Percentiles rank a stretch among this genome's conserved stretches.
Conservation (phyloP, 2,113 vertebrate species). For the Azemiops feae region DNA sequence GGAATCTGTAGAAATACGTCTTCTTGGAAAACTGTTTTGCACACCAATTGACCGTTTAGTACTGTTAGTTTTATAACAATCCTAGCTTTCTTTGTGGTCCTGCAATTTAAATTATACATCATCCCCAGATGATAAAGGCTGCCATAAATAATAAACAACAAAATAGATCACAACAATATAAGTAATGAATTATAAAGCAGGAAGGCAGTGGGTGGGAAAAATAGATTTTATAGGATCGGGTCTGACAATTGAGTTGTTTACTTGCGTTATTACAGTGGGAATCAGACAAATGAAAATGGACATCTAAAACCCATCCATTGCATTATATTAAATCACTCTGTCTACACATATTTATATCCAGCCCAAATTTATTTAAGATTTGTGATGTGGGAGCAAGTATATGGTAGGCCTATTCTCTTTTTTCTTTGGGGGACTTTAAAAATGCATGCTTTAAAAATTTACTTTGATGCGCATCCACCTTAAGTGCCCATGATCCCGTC, state of each 20-base stretch:
- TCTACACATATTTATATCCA: constrained; percentile 52
- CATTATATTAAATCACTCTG: constrained; percentile 42
- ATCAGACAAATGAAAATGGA: constrained; percentile 39
- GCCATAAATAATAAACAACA: constrained; percentile 56
- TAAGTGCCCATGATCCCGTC: background rate
- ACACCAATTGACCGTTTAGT: constrained; percentile 53
- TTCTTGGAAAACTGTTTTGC: background rate
- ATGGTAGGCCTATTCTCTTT: background rate
- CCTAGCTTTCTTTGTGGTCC: constrained; percentile 63
- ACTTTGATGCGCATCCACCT: background rate
- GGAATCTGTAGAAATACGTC: background rate
- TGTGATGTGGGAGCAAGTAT: background rate
- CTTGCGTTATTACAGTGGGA: constrained; percentile 27
- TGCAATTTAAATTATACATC: constrained; percentile 58
- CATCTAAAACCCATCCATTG: constrained; percentile 44
- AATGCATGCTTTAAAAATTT: background rate
- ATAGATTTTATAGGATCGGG: constrained; percentile 18
- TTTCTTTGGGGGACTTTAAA: background rate
- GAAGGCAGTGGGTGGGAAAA: constrained; percentile 12
- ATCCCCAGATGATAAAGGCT: constrained; percentile 55
- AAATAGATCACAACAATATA: constrained; percentile 40
- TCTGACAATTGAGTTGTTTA: constrained; percentile 40
- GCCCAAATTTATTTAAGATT: constrained; percentile 51
- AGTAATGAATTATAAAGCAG: constrained; percentile 53
- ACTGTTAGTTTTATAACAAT: constrained; percentile 64